A percentile compares a stretch with the other conserved stretches of the same genome.
phyloP scores from a whole-genome alignment of 2,113 vertebrate genomes.

The Menidia beryllina region DNA sequence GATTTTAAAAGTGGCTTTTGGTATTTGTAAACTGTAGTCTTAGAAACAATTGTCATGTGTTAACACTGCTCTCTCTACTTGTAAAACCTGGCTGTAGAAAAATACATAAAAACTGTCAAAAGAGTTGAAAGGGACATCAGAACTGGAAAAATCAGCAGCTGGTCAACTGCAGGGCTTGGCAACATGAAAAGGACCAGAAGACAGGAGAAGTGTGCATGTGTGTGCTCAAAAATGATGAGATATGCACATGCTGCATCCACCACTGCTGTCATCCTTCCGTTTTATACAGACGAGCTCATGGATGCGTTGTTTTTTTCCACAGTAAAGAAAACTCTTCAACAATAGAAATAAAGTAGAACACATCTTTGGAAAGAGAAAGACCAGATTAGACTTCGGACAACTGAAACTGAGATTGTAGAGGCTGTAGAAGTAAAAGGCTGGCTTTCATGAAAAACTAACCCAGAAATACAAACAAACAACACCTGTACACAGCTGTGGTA shows the following conservation, averaged over 20 bases:
- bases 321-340: background rate
- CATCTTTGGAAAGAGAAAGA: no score
- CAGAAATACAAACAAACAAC: no score
- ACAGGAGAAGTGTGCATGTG: background rate
- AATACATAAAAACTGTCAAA: no score
- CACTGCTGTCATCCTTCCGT: background rate
- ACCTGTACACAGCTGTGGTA: no score
- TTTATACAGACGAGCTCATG: background rate
- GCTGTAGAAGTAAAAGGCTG: no score
- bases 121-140: no score
- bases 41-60: background rate
- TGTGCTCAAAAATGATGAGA: no score
- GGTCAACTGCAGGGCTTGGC: background rate
- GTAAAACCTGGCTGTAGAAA: background rate
- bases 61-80: background rate
- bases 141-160: no score
- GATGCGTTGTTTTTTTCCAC: background rate
- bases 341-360: background rate
- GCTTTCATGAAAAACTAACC: no score
- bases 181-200: background rate
- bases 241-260: background rate
- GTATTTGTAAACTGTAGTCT: background rate
- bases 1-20: background rate
- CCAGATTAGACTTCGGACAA: no score
- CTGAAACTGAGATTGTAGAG: no score